A percentile compares a stretch with the other conserved stretches of the same genome.
These are phyloP conservation scores for Litocranius walleri DNA, from an alignment of 2,113 vertebrate genomes.

Conservation along the genomic window DNA sequence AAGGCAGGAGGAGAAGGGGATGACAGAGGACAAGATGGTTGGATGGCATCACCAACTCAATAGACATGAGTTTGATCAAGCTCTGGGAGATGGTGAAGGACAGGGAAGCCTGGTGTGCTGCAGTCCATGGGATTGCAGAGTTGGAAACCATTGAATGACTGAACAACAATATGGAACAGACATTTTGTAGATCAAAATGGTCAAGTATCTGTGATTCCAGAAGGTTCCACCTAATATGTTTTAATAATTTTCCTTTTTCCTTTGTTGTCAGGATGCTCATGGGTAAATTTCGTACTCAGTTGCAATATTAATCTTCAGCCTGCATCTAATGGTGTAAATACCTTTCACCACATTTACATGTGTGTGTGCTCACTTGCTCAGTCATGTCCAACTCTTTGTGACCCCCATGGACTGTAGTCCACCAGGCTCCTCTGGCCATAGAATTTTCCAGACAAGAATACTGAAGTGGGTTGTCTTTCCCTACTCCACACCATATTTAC, in stretches of 20 bases:
- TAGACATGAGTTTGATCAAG: neutral
- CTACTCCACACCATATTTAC: neutral
- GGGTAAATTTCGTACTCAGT: neutral
- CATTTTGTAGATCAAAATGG: neutral
- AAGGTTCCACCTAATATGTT: neutral
- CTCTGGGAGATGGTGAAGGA: neutral
- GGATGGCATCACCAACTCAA: neutral
- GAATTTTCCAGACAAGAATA: neutral
- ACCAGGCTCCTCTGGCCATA: neutral
- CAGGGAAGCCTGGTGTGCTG: neutral
- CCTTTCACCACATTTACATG: neutral
- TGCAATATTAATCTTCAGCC: neutral
- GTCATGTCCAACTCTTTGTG: neutral
- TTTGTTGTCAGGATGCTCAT: neutral
- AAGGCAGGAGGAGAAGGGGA: neutral
- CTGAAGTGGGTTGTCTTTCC: neutral
- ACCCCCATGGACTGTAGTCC: neutral
- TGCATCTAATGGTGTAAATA: neutral
- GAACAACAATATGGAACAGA: neutral
- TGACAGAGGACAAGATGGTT: neutral
- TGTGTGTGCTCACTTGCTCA: neutral
- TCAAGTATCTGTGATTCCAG: neutral
- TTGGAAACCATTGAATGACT: neutral
- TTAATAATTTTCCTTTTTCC: neutral
- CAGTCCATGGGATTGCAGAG: neutral